Evolutionary conservation across 2,888 invertebrate genomes (phyloP).

Genomic region (Helleia helle): DNA sequence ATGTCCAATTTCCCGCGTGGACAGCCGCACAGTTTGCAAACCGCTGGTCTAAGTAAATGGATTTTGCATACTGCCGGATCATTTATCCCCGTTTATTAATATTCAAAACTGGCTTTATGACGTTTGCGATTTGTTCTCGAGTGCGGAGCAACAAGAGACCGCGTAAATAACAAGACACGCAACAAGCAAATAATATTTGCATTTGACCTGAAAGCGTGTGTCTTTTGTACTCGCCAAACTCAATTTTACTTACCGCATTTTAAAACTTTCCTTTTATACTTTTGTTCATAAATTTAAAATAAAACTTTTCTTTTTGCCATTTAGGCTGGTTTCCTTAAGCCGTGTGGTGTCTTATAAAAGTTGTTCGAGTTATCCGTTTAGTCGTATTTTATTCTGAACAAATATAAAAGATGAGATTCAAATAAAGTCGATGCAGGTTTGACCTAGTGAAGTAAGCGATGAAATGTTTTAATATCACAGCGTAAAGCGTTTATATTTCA

Average conservation of each 20-base stretch:
- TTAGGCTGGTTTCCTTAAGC: too few relatives aligned
- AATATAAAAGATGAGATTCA: too few relatives aligned
- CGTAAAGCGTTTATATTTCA: too few relatives aligned
- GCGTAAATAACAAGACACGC: constrained; percentile 48
- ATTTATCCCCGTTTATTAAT: constrained; percentile 57
- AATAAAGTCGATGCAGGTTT: too few relatives aligned
- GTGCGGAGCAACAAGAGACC: constrained; percentile 42
- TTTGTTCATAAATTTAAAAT: too few relatives aligned
- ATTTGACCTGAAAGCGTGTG: constrained; percentile 57
- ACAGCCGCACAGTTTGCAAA: constrained; percentile 31
- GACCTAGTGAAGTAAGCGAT: too few relatives aligned
- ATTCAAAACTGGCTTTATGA: constrained; percentile 57
- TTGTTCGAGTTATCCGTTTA: too few relatives aligned
- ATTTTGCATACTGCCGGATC: constrained; percentile 36
- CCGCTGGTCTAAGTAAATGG: constrained; percentile 34
- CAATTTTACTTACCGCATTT: constrained; percentile 23
- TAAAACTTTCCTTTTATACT: constrained; percentile 16
- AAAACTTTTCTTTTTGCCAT: too few relatives aligned
- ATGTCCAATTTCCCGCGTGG: constrained; percentile 11
- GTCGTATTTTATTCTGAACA: too few relatives aligned
- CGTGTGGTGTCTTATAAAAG: too few relatives aligned
- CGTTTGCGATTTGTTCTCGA: constrained; percentile 54
- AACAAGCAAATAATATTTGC: constrained; percentile 60
- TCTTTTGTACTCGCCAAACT: constrained; percentile 37
- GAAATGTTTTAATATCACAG: too few relatives aligned